phyloP scores from a whole-genome alignment of 2,113 vertebrate species.

The Rhynchopsitta pachyrhyncha region DNA sequence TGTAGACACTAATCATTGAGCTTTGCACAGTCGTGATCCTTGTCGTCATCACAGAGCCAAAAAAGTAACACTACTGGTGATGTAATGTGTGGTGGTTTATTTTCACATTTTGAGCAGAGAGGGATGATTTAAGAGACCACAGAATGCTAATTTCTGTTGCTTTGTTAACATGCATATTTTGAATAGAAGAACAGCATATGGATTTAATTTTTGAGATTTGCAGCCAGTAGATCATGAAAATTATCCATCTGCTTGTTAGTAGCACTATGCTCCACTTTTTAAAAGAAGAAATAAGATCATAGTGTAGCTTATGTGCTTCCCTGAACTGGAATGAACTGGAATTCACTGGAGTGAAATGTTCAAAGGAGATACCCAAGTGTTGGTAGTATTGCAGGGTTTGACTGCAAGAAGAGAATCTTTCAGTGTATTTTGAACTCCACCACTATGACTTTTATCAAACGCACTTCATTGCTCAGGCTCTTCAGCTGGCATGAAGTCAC shows the following conservation, averaged over 20 bases:
- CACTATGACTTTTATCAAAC: background rate
- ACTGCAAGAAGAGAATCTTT: background rate
- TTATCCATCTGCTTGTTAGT: slow-evolving; percentile 5
- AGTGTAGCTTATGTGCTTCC: background rate
- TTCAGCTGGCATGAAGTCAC: background rate
- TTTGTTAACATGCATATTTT: slow-evolving; percentile 20
- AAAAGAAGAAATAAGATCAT: background rate
- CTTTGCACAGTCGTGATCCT: background rate
- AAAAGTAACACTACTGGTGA: background rate
- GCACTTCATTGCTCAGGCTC: background rate
- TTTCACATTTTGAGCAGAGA: background rate
- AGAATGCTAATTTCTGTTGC: slow-evolving; percentile 22
- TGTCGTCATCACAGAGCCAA: background rate
- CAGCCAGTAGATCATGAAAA: background rate
- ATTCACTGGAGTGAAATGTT: background rate
- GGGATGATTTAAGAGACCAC: slow-evolving; percentile 1
- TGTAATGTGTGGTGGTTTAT: background rate
- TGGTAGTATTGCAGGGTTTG: background rate
- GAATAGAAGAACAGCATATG: slow-evolving; percentile 7
- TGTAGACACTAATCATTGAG: background rate
- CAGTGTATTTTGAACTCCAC: background rate
- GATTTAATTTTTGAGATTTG: slow-evolving; percentile 30
- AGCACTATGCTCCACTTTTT: background rate
- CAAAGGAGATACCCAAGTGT: background rate
- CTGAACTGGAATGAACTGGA: background rate